phyloP scores from a whole-genome alignment of 2,888 invertebrate genomes.

The Cryptosula pallasiana region DNA sequence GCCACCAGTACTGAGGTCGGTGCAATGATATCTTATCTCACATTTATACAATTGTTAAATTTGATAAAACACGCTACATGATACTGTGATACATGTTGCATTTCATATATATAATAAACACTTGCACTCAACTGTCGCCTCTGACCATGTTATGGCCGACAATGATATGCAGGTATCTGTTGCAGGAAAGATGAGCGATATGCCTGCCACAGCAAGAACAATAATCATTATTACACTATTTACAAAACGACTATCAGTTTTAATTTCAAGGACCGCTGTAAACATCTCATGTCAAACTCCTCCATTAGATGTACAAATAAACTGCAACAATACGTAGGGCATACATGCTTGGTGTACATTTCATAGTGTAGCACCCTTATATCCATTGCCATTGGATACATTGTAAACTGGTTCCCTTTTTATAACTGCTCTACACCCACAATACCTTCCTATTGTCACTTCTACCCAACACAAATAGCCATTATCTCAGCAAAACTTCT shows the following conservation, averaged over 20 bases:
- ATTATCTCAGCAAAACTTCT: too few species aligned
- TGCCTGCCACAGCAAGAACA: not conserved
- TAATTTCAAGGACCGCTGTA: not conserved
- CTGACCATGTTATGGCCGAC: not conserved
- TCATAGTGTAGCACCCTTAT: constrained; percentile 1
- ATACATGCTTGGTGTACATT: not conserved
- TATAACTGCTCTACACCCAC: constrained; percentile 17
- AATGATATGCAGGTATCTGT: not conserved
- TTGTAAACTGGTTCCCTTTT: constrained; percentile 16
- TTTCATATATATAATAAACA: not conserved
- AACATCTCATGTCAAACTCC: constrained; percentile 19
- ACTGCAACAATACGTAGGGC: not conserved
- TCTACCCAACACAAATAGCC: too few species aligned
- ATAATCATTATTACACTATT: constrained; percentile 1
- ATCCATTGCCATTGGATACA: constrained; percentile 9
- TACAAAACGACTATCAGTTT: constrained; percentile 16
- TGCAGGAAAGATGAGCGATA: not conserved
- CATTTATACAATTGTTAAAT: not conserved
- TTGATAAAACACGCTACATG: not conserved
- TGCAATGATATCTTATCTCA: not conserved
- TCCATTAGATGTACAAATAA: constrained; percentile 24
- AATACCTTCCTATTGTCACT: too few species aligned
- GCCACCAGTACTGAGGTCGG: not conserved
- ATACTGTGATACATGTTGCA: not conserved
- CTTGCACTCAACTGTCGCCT: not conserved